Conservation (phyloP, 1,140 invertebrate genomes). For the Leptinotarsa undecemlineata region DNA sequence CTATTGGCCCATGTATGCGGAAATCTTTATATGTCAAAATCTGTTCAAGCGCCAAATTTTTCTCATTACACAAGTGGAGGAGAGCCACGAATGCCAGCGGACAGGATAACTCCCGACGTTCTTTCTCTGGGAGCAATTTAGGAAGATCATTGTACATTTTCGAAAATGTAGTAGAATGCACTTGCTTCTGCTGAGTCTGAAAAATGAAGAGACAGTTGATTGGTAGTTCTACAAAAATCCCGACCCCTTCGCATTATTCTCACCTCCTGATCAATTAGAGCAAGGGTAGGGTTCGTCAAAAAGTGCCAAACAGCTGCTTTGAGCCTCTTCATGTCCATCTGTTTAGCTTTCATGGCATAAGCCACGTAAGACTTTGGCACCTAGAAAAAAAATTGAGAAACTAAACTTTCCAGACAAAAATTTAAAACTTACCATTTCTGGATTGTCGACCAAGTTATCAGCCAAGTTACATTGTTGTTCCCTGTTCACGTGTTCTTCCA, state of each 20-base stretch:
- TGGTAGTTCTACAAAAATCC: neutral
- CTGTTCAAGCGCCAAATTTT: conserved; percentile 50
- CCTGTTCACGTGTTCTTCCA: conserved; percentile 45
- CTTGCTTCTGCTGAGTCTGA: conserved; percentile 30
- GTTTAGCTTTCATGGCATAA: conserved; percentile 77
- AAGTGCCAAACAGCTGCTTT: conserved; percentile 73
- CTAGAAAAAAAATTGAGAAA: conserved; percentile 47
- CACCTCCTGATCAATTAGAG: conserved; percentile 4
- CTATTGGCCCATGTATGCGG: conserved; percentile 10
- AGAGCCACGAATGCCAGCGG: conserved; percentile 76
- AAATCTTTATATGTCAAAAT: conserved; percentile 7
- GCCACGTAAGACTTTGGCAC: conserved; percentile 70
- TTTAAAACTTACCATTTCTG: conserved; percentile 54
- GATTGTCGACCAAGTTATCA: conserved; percentile 58
- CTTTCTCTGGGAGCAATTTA: conserved; percentile 61
- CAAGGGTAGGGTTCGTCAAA: conserved; percentile 41
- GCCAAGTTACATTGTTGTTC: conserved; percentile 43
- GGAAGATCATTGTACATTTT: conserved; percentile 65
- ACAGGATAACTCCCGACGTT: conserved; percentile 72
- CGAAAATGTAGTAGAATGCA: conserved; percentile 56
- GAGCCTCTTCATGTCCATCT: conserved; percentile 77
- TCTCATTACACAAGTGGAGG: conserved; percentile 81
- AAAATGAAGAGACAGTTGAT: conserved; percentile 19
- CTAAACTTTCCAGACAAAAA: neutral
- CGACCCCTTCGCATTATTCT: neutral